Conservation (phyloP, 2,797 vertebrate species). For the Bryconaethiops microstoma region DNA sequence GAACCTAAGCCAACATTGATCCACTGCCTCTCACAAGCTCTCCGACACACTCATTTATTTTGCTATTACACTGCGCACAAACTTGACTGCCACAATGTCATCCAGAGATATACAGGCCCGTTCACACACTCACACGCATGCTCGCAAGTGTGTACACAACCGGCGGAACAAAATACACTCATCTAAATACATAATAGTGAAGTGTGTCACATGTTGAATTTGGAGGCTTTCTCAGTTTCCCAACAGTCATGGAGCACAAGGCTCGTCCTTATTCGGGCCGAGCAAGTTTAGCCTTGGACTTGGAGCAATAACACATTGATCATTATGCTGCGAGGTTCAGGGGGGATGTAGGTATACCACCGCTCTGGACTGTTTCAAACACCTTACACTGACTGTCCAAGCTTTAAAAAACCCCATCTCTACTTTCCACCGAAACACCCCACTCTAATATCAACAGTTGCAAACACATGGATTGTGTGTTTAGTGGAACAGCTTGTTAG, state of each 20-base stretch:
- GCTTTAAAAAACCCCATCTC: not conserved
- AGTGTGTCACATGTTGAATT: not conserved
- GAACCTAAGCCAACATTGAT: constrained; percentile 49
- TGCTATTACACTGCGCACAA: constrained; percentile 23
- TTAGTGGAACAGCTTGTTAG: constrained; percentile 44
- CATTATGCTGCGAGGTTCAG: not conserved
- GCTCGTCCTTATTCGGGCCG: not conserved
- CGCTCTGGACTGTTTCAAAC: not conserved
- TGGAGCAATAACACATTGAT: not conserved
- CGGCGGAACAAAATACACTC: not conserved
- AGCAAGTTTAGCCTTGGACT: not conserved
- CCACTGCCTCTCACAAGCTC: constrained; percentile 33
- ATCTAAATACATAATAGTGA: not conserved
- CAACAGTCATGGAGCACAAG: not conserved
- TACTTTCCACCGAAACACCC: not conserved
- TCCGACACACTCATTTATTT: constrained; percentile 38
- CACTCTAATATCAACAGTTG: constrained; percentile 22
- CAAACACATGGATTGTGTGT: constrained; percentile 1
- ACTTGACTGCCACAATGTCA: constrained; percentile 16
- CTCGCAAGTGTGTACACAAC: not conserved
- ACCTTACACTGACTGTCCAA: not conserved
- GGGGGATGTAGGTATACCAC: not conserved
- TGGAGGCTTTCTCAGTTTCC: not conserved
- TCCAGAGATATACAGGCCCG: not conserved
- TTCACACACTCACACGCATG: constrained; percentile 12